Percentiles rank a stretch among this genome's conserved stretches.
These are phyloP conservation scores for Cherax destructor DNA, from an alignment of 1,140 invertebrate species.

Conservation along the genomic window DNA sequence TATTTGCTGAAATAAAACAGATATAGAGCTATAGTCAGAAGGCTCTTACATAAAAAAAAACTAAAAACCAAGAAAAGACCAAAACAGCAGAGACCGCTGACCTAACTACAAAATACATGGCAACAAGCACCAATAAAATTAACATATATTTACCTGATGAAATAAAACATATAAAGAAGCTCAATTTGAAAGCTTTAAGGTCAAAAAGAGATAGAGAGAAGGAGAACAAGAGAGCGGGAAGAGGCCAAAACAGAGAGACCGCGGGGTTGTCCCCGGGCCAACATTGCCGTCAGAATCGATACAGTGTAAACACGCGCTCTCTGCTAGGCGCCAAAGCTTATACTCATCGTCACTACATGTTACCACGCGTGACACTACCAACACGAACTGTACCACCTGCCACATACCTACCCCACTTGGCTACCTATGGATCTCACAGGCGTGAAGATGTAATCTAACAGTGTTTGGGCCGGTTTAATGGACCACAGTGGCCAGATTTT, in stretches of 20 bases:
- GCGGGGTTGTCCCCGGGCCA: slow-evolving; percentile 20
- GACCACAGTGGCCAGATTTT: neutral
- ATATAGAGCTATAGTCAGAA: too few species aligned
- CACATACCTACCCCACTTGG: neutral
- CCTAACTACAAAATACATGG: neutral
- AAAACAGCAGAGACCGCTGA: slow-evolving; percentile 10
- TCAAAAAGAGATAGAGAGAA: neutral
- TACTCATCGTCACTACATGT: slow-evolving; percentile 57
- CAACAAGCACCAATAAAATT: neutral
- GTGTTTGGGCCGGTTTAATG: neutral
- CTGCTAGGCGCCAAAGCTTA: slow-evolving; percentile 65
- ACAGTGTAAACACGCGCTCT: slow-evolving; percentile 66
- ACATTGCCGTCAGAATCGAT: slow-evolving; percentile 50
- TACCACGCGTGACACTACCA: slow-evolving; percentile 50
- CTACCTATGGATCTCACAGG: neutral
- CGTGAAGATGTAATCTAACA: neutral
- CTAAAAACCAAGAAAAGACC: neutral
- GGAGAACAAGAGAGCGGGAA: neutral
- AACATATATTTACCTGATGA: too few species aligned
- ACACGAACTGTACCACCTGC: neutral
- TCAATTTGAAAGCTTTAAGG: too few species aligned
- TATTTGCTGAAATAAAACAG: too few species aligned
- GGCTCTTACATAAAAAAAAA: neutral
- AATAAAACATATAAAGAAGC: too few species aligned
- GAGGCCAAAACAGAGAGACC: slow-evolving; percentile 26